Evolutionary conservation across 2,797 vertebrate genomes (phyloP).

Genomic region (Anguilla marmorata): DNA sequence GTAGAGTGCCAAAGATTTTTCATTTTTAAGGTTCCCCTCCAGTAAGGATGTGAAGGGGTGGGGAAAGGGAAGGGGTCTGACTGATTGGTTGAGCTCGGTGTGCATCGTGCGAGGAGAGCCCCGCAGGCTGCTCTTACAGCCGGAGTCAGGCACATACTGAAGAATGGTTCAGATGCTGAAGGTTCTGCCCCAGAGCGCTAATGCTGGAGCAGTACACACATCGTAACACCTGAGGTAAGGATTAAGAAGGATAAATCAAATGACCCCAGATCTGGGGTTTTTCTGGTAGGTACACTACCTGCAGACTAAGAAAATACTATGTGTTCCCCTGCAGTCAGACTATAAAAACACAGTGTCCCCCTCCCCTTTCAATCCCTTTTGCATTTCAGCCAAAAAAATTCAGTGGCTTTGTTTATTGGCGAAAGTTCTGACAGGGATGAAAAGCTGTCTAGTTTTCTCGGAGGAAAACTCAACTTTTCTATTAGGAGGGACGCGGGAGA

Average conservation of each 20-base stretch:
- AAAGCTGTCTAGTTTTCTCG: background rate
- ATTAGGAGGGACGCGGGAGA: background rate
- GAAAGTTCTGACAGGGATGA: background rate
- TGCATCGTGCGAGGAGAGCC: background rate
- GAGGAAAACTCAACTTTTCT: background rate
- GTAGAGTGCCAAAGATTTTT: background rate
- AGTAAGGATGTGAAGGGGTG: background rate
- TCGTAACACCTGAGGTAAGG: background rate
- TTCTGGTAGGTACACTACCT: background rate
- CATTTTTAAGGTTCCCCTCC: background rate
- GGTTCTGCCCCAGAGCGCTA: background rate
- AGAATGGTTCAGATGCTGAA: background rate
- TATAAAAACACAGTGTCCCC: background rate
- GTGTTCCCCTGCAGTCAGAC: background rate
- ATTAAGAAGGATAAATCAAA: background rate
- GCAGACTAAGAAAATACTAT: background rate
- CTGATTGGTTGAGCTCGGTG: background rate
- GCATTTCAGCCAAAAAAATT: background rate
- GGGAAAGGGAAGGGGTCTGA: background rate
- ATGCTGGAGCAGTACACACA: background rate
- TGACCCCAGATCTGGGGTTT: background rate
- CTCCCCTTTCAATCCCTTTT: background rate
- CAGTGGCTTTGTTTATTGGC: background rate
- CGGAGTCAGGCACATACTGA: background rate
- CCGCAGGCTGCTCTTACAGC: background rate